Evolutionary conservation across 2,113 vertebrate species (phyloP).

Genomic region (Pavo muticus): DNA sequence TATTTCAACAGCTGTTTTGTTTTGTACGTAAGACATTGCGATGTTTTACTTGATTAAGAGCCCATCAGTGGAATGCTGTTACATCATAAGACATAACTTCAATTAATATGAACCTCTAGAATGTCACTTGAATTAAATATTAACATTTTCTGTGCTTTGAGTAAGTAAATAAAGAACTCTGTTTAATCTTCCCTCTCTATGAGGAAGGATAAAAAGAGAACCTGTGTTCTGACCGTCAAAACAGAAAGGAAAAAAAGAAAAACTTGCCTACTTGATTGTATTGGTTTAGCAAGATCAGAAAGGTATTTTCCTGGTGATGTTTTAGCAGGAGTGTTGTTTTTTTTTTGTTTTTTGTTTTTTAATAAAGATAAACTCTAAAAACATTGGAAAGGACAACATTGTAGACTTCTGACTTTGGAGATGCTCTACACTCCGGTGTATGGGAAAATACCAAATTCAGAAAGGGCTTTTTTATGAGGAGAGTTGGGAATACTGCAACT

Average conservation of each 20-base stretch:
- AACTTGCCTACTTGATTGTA: not conserved
- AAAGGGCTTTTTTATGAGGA: not conserved
- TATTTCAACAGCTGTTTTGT: slow-evolving; percentile 55
- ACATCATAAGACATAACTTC: slow-evolving; percentile 45
- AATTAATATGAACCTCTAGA: slow-evolving; percentile 44
- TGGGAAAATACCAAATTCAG: not conserved
- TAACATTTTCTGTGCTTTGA: slow-evolving; percentile 45
- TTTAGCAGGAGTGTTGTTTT: not conserved
- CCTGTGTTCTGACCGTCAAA: not conserved
- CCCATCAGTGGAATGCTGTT: slow-evolving; percentile 46
- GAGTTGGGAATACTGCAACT: not conserved
- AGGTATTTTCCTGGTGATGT: not conserved
- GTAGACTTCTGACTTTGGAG: not conserved
- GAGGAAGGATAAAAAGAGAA: not conserved
- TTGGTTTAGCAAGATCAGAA: not conserved
- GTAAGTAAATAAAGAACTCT: slow-evolving; percentile 44
- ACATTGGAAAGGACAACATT: not conserved
- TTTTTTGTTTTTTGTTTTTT: not conserved
- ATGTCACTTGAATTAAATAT: slow-evolving; percentile 62
- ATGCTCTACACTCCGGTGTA: fast-evolving
- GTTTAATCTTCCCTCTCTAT: not conserved
- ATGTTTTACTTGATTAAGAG: slow-evolving; percentile 45
- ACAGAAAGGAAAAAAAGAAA: too few relatives aligned
- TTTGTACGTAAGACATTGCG: slow-evolving; percentile 24
- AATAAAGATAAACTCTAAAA: not conserved